Evolutionary conservation across 2,888 invertebrate species (phyloP).

Genomic region (Apoda limacodes): DNA sequence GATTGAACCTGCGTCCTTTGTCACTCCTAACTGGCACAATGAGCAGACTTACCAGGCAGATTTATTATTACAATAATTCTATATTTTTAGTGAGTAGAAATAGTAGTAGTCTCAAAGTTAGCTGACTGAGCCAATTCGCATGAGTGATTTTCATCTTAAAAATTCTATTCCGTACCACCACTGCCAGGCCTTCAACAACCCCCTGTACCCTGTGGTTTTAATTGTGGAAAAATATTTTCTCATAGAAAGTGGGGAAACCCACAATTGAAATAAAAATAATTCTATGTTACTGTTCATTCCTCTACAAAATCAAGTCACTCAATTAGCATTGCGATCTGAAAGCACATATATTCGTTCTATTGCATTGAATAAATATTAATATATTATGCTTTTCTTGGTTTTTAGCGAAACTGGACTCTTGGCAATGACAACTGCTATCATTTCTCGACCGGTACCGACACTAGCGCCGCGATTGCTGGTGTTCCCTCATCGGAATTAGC

Average conservation of each 20-base stretch:
- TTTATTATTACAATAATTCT: too few relatives aligned
- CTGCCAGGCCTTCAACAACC: too few relatives aligned
- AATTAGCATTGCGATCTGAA: too few relatives aligned
- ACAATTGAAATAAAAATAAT: slow-evolving; percentile 6
- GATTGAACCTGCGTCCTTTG: too few relatives aligned
- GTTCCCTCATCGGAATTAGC: slow-evolving; percentile 93
- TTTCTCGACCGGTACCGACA: slow-evolving; percentile 77
- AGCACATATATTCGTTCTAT: not conserved
- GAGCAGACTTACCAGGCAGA: too few relatives aligned
- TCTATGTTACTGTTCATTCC: not conserved
- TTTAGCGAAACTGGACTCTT: slow-evolving; percentile 85
- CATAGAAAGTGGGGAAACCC: slow-evolving; percentile 19
- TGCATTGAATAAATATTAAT: not conserved
- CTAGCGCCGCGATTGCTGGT: slow-evolving; percentile 69
- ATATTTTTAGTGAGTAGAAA: too few relatives aligned
- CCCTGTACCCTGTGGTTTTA: too few relatives aligned
- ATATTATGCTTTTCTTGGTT: slow-evolving; percentile 20
- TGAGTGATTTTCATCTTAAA: too few relatives aligned
- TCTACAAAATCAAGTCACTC: slow-evolving; percentile 3
- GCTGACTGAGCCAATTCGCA: too few relatives aligned
- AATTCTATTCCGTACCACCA: too few relatives aligned
- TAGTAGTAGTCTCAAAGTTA: too few relatives aligned
- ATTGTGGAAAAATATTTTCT: not conserved
- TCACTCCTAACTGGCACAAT: too few relatives aligned
- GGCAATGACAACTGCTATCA: slow-evolving; percentile 83